phyloP scores from a whole-genome alignment of 2,888 invertebrate species.

The Euspilapteryx auroguttella region DNA sequence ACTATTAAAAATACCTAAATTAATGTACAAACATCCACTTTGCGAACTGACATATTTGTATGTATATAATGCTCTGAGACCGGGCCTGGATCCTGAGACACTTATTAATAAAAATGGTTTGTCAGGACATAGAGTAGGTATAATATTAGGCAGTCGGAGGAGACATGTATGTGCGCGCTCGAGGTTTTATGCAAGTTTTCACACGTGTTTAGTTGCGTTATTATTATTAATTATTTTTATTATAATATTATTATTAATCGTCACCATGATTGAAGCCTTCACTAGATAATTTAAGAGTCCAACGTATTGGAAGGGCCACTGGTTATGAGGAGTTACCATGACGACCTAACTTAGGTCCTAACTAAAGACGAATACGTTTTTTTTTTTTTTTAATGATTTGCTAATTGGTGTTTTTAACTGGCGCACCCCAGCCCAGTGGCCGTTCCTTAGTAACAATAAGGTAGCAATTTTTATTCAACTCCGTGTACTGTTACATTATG shows the following conservation, averaged over 20 bases:
- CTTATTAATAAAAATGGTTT: no score
- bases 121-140: no score
- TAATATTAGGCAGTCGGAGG: no score
- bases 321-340: background rate
- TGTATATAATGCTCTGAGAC: slow-evolving; percentile 48
- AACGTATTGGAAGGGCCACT: slow-evolving; percentile 9
- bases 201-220: slow-evolving; percentile 28
- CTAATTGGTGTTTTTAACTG: background rate
- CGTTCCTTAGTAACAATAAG: no score
- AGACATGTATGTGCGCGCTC: background rate
- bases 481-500: slow-evolving; percentile 17
- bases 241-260: slow-evolving; percentile 7
- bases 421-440: background rate
- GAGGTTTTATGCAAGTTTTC: background rate
- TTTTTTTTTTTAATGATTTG: background rate
- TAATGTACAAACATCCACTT: slow-evolving; percentile 15
- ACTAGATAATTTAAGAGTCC: slow-evolving; percentile 24
- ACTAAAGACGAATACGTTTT: slow-evolving; percentile 1
- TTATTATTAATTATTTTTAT: slow-evolving; percentile 11
- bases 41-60: slow-evolving; percentile 20
- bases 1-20: background rate
- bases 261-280: slow-evolving; percentile 45
- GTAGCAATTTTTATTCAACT: no score
- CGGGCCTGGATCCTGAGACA: background rate
- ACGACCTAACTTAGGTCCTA: no score